Conservation (phyloP, 2,797 vertebrate genomes). For the Nannoperca obscura region DNA sequence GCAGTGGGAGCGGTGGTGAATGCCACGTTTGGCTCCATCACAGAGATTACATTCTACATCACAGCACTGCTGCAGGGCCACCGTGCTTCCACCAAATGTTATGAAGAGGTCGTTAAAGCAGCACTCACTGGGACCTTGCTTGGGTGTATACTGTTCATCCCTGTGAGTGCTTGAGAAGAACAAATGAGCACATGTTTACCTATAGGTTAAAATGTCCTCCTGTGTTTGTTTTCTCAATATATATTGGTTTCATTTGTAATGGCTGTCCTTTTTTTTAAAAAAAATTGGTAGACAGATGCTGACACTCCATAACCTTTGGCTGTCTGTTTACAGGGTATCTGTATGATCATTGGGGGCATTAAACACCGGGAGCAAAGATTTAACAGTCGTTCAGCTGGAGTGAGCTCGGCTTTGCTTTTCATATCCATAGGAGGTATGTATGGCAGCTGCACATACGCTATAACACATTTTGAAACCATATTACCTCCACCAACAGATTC, state of each 20-base stretch:
- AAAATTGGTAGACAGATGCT: neutral
- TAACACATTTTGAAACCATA: neutral
- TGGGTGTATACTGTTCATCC: constrained; percentile 91
- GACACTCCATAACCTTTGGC: neutral
- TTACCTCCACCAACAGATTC: neutral
- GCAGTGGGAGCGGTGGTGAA: constrained; percentile 93
- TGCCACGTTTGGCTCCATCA: constrained; percentile 92
- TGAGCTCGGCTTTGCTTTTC: constrained; percentile 92
- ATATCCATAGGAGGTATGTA: constrained; percentile 91
- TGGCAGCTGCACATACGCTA: neutral
- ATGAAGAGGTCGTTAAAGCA: constrained; percentile 90
- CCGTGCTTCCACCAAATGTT: constrained; percentile 85
- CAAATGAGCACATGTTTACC: neutral
- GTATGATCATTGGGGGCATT: constrained; percentile 93
- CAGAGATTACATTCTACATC: constrained; percentile 94
- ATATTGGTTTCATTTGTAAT: neutral
- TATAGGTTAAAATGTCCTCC: neutral
- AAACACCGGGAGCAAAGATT: constrained; percentile 92
- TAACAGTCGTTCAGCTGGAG: constrained; percentile 92
- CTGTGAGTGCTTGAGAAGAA: constrained; percentile 81
- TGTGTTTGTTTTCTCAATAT: neutral
- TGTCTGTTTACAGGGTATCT: constrained; percentile 85
- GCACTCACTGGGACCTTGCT: constrained; percentile 91
- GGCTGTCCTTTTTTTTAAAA: no score
- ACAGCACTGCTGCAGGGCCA: constrained; percentile 90